A percentile compares a stretch with the other conserved stretches of the same genome.
phyloP scores from a whole-genome alignment of 2,888 invertebrate species.

The Xylophagus ater region DNA sequence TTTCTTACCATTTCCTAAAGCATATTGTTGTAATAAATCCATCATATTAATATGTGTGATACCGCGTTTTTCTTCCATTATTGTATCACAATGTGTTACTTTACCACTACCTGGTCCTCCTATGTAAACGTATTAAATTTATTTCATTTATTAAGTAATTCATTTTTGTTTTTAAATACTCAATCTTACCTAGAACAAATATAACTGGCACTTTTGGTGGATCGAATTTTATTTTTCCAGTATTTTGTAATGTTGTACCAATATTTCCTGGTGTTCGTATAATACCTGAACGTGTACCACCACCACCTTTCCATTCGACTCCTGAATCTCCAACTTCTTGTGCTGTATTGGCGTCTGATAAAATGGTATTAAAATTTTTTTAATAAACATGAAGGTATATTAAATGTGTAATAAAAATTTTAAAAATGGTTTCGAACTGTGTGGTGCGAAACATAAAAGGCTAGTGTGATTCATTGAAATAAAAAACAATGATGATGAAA shows the following conservation, averaged over 20 bases:
- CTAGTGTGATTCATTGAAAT: no score
- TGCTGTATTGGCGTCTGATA: constrained; percentile 51
- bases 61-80: constrained; percentile 76
- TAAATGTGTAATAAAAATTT: no score
- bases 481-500: no score
- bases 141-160: no score
- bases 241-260: constrained; percentile 67
- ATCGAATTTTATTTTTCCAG: constrained; percentile 72
- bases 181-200: constrained; percentile 62
- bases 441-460: no score
- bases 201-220: constrained; percentile 78
- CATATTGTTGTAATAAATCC: constrained; percentile 78
- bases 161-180: no score
- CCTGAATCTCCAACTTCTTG: constrained; percentile 57
- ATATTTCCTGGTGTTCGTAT: constrained; percentile 53
- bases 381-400: no score
- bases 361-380: constrained; percentile 7
- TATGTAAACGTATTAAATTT: no score
- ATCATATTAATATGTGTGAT: constrained; percentile 87
- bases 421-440: no score
- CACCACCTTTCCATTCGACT: constrained; percentile 36
- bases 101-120: constrained; percentile 96
- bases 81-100: constrained; percentile 92
- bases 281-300: constrained; percentile 10
- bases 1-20: constrained; percentile 74